These are phyloP conservation scores for Mythimna pallens DNA, from an alignment of 2,888 invertebrate species.

Conservation along the genomic window DNA sequence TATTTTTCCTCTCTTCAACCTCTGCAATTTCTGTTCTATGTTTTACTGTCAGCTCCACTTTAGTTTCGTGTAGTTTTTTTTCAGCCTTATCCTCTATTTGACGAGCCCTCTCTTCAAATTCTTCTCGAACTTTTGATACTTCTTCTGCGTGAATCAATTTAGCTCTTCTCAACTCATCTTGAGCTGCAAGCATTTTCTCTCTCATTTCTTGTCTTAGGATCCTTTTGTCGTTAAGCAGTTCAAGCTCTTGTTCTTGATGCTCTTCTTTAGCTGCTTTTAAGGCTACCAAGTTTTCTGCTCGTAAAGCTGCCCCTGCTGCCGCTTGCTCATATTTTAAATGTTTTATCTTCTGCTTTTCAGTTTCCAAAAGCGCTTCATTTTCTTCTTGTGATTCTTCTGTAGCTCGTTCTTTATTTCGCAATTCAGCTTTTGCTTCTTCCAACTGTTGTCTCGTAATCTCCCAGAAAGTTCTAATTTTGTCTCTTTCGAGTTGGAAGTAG, in stretches of 20 bases:
- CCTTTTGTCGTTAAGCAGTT: constrained; percentile 94
- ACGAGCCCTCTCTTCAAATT: constrained; percentile 87
- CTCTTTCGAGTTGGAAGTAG: constrained; percentile 98
- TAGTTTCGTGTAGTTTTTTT: constrained; percentile 93
- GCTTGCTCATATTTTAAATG: constrained; percentile 98
- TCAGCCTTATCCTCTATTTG: constrained; percentile 92
- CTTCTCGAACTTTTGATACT: constrained; percentile 90
- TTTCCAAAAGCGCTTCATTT: constrained; percentile 96
- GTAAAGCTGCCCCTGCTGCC: constrained; percentile 95
- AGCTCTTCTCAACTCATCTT: constrained; percentile 93
- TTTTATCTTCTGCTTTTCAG: constrained; percentile 98
- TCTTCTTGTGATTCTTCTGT: constrained; percentile 96
- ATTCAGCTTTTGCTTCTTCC: constrained; percentile 94
- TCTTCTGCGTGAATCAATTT: constrained; percentile 94
- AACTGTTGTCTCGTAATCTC: constrained; percentile 97
- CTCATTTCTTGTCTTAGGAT: constrained; percentile 92
- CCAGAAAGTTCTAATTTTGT: constrained; percentile 98
- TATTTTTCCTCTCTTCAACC: constrained; percentile 97
- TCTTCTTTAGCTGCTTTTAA: constrained; percentile 96
- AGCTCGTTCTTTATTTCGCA: constrained; percentile 93
- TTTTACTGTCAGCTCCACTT: constrained; percentile 93
- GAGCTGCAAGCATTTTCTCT: constrained; percentile 93
- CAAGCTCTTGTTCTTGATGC: constrained; percentile 94
- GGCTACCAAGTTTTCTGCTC: constrained; percentile 95
- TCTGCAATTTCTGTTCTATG: constrained; percentile 96